A percentile compares a stretch with the other conserved stretches of the same genome.
These are phyloP conservation scores for Metaphire vulgaris DNA, from an alignment of 1,140 invertebrate genomes.

Conservation along the genomic window DNA sequence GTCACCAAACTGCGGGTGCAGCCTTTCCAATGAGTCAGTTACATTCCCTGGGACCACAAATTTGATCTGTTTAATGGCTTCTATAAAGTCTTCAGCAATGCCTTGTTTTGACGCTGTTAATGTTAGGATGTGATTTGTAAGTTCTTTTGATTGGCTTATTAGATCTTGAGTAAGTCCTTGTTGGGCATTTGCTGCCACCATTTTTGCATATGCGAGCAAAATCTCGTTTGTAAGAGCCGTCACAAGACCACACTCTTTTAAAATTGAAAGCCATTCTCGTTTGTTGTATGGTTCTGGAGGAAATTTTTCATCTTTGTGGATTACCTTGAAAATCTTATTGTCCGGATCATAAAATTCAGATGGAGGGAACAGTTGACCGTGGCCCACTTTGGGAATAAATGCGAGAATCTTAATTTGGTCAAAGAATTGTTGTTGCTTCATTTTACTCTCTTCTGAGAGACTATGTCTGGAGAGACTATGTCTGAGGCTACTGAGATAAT, in stretches of 20 bases:
- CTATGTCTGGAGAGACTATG: too few species aligned
- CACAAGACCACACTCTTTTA: constrained; percentile 30
- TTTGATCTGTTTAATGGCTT: background rate
- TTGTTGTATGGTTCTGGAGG: constrained; percentile 22
- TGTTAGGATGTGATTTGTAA: too few species aligned
- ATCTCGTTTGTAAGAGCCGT: constrained; percentile 22
- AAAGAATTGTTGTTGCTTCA: background rate
- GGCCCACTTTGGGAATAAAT: background rate
- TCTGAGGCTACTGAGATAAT: background rate
- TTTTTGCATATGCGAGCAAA: too few species aligned
- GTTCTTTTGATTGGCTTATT: background rate
- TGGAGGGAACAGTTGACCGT: constrained; percentile 11
- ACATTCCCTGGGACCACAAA: background rate
- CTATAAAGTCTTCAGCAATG: background rate
- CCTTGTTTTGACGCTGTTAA: too few species aligned
- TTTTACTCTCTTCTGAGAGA: background rate
- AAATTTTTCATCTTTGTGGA: constrained; percentile 28
- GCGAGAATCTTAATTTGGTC: background rate
- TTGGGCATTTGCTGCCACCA: constrained; percentile 30
- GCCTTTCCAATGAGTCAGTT: background rate
- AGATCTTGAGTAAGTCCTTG: constrained; percentile 15
- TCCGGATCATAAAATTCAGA: constrained; percentile 29
- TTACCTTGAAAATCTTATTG: constrained; percentile 30
- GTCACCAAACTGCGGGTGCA: background rate
- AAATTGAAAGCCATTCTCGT: constrained; percentile 18